Evolutionary conservation across 92 coral and sea anemone species (phyloP), one percentile per base, ranked within the genome.

Genomic region (Muricea muricata): DNA sequence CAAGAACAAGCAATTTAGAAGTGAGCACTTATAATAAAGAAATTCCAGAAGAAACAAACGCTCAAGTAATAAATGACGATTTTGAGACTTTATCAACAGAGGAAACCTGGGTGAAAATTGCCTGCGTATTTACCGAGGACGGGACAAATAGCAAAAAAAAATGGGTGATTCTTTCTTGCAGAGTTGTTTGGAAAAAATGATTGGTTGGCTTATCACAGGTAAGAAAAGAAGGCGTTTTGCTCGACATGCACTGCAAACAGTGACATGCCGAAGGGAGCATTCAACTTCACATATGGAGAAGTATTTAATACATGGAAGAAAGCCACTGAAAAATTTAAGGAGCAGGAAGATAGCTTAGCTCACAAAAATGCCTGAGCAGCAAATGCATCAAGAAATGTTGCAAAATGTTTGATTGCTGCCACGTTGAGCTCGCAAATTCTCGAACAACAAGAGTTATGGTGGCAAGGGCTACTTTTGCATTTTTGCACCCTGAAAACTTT

Each of bases 401-500:
- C 13, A 66, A 28, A 25, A 18, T 10, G 18, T 35, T 3, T 8
- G 69, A 77, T 77, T 32, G 61, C 31, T 18, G 29, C 37, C 40
- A 40, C 45, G 1, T 18, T 23, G 9, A 25, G 45, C 26, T 23
- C 42, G 21, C 9, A 48, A n/a, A 13, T 26, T 12, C 37, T 46
- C 9, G 26, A 28, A 12, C 48, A 35, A 26, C 81, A 75, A 48
- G 18, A 75, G 65, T 66, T 75, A 0, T 46, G 81, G 52, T 23
- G 58, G 42, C 81, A 75, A 75, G 65, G 63, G 40, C 45, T 45
- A 12, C 15, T 12, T 54, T 54, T 52, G 50, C 82, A 55, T 37
- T 13, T 77, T 77, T 70, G 56, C 54, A 77, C 82, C 54, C 13
- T 77, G 82, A 77, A 77, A 33, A 77, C 69, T 15, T 39, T 77